These are phyloP conservation scores for Choristoneura rosaceana DNA, from an alignment of 2,888 invertebrate genomes.

Conservation along the genomic window DNA sequence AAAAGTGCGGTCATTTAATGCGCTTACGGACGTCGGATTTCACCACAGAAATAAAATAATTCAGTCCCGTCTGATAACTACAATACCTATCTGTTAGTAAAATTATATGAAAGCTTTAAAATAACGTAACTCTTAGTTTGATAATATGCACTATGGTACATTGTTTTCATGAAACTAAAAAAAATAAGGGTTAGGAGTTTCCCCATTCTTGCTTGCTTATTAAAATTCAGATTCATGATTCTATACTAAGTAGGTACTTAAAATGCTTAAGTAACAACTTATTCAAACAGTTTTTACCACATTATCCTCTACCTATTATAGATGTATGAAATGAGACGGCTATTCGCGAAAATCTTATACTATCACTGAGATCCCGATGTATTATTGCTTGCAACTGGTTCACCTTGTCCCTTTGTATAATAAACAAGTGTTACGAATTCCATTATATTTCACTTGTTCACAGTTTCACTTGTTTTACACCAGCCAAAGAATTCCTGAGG, in stretches of 20 bases:
- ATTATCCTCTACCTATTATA: not conserved
- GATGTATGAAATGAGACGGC: constrained; percentile 10
- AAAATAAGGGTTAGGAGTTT: no score
- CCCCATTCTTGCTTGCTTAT: no score
- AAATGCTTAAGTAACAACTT: not conserved
- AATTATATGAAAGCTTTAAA: no score
- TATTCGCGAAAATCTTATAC: constrained; percentile 17
- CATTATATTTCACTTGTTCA: constrained; percentile 13
- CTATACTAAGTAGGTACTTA: no score
- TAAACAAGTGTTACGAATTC: constrained; percentile 34
- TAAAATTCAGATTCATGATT: no score
- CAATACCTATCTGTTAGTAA: no score
- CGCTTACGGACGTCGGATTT: not conserved
- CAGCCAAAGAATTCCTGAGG: not conserved
- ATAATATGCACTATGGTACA: no score
- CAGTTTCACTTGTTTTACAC: not conserved
- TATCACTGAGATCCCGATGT: constrained; percentile 27
- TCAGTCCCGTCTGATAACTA: no score
- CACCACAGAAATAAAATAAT: not conserved
- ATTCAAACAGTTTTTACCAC: not conserved
- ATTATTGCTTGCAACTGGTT: constrained; percentile 19
- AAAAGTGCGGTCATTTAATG: constrained; percentile 4
- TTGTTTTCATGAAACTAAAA: no score
- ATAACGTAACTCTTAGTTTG: no score
- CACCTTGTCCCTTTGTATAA: constrained; percentile 35